These are phyloP conservation scores for Crematogaster levior DNA, from an alignment of 2,888 invertebrate genomes.

Conservation along the genomic window DNA sequence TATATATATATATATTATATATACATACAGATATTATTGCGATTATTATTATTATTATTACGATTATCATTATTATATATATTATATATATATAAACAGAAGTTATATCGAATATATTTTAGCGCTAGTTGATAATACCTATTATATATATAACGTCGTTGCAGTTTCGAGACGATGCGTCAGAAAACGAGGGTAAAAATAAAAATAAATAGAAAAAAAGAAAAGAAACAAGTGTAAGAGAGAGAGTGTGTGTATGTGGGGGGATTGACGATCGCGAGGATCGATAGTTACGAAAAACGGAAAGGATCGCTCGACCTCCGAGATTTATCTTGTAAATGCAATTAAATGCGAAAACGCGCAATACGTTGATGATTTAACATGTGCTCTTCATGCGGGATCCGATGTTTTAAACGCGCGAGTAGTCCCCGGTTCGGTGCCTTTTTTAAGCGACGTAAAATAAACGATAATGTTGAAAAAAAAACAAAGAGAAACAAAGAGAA, in stretches of 20 bases:
- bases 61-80: conserved; percentile 77
- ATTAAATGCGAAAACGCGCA: conserved; percentile 47
- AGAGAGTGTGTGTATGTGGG: too few species aligned
- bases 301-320: conserved; percentile 50
- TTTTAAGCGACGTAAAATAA: conserved; percentile 78
- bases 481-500: conserved; percentile 45
- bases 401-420: conserved; percentile 73
- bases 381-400: conserved; percentile 80
- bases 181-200: conserved; percentile 81
- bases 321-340: conserved; percentile 80
- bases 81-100: conserved; percentile 82
- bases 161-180: conserved; percentile 83
- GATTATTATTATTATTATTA: conserved; percentile 78
- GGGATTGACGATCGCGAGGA: conserved; percentile 7
- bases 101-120: conserved; percentile 85
- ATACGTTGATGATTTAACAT: conserved; percentile 75
- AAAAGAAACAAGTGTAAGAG: conserved; percentile 28
- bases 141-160: conserved; percentile 82
- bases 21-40: conserved; percentile 69
- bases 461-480: conserved; percentile 70
- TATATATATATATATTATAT: conserved; percentile 63
- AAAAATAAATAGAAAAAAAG: conserved; percentile 48
- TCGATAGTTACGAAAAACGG: conserved; percentile 18
- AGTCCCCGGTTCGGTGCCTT: conserved; percentile 85
- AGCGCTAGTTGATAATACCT: conserved; percentile 85